Evolutionary conservation across 2,888 invertebrate species (phyloP), one percentile per base, ranked within the genome.

Genomic region (Eretmocerus hayati): DNA sequence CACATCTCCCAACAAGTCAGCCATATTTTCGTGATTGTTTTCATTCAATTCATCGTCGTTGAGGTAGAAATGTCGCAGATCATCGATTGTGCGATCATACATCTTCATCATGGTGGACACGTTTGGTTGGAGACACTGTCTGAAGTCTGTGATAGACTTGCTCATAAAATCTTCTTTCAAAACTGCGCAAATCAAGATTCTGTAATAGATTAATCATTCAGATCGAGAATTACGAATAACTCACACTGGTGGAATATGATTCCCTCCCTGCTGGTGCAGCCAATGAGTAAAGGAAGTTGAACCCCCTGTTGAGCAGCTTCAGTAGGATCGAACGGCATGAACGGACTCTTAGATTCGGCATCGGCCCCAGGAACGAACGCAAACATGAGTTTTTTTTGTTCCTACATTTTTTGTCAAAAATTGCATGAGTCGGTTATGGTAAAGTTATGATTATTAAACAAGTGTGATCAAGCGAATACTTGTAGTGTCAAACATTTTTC

Each of bases 1-100:
- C 2, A 57, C 2, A 15, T 66, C 65, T 4, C 74, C 70, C 42
- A 77, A 72, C 41, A 79, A 68, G 55, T 79, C 74, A 9, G 75
- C 66, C 1, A 76, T 73, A 56, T 69, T 72, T 1, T 73, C 67
- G 38, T 78, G 66, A 1, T 59, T 56, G 9, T 52, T 33, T 0
- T 62, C 13, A 2, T 38, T 30, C 21, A 43, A 40, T 1, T 20
- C 16, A 21, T 55, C 46, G 1, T 60, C 40, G 4, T 56, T 62
- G 21, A 62, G 63, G 41, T 67, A 68, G 2, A 59, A 44, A 19
- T 38, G 50, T 41, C 45, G 60, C 2, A 68, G 8, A 16, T 64
- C 58, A 2, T 30, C 4, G 0, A 33, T 3, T 4, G 58, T 55
- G 5, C 66, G 36, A 42, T 54, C 58, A 40, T 0, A 52, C 4